These are phyloP conservation scores for Parambassis ranga DNA, from an alignment of 2,797 vertebrate species.

Conservation along the genomic window DNA sequence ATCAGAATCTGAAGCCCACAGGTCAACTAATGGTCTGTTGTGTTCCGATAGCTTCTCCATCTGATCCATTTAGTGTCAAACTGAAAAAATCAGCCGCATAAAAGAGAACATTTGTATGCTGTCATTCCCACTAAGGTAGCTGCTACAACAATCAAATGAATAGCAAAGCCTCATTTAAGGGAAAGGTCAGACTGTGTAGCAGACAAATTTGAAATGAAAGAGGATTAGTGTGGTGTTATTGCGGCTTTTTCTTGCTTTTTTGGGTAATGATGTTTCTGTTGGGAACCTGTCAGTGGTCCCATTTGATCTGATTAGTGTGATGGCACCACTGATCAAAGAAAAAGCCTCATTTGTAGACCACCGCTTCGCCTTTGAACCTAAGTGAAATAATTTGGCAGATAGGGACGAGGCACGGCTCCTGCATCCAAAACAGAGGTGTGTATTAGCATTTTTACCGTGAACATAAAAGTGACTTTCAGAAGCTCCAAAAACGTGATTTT, in stretches of 20 bases:
- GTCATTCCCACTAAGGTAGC: background rate
- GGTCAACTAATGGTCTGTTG: background rate
- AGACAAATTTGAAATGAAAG: slow-evolving; percentile 45
- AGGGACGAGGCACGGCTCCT: background rate
- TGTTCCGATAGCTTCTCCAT: background rate
- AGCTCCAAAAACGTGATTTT: background rate
- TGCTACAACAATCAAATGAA: background rate
- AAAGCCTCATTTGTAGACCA: slow-evolving; percentile 36
- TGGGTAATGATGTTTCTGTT: slow-evolving; percentile 27
- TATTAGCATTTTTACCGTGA: slow-evolving; percentile 5
- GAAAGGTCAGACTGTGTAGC: slow-evolving; percentile 12
- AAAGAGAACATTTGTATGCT: background rate
- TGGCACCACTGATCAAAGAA: slow-evolving; percentile 55
- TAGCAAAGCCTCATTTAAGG: slow-evolving; percentile 13
- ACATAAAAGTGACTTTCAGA: slow-evolving; percentile 4
- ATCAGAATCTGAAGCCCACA: background rate
- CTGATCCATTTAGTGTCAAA: background rate
- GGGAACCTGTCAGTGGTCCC: slow-evolving; percentile 36
- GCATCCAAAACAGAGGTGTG: background rate
- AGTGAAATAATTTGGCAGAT: slow-evolving; percentile 48
- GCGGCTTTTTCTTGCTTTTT: background rate
- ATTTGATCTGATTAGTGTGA: slow-evolving; percentile 49
- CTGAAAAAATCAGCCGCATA: background rate
- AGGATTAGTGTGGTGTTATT: background rate
- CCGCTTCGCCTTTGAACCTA: slow-evolving; percentile 49